Base-by-base conservation (phyloP, 1,140 invertebrate genomes). In the Panonychus citri region DNA sequence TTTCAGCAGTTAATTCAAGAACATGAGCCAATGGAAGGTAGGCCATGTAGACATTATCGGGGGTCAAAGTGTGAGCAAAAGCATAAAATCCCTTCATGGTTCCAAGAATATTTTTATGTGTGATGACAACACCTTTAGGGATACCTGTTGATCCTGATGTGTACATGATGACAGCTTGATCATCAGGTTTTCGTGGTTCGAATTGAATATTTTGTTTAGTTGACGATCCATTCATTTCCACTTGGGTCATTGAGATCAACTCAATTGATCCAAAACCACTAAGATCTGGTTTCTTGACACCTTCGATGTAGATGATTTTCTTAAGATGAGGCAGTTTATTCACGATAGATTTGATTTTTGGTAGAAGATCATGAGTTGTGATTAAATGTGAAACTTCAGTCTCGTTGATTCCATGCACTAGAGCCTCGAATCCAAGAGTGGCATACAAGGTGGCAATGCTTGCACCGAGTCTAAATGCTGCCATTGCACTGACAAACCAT, bases 21-120 rank as follows among this genome's bases (percentile, higher is more conserved):
- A 98, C 91, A 71, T 99, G 95, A 43, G 94, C 94, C 50, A 98
- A 73, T 3, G 95, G 94, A 56, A 99, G 74, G 70, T 94, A 99
- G 30, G 85, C 93, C 67, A 98, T 82, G 62, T 95, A 85, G 13
- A 84, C 72, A 67, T 98, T 75, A 0, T 76, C 61, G 12, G 25
- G 55, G 7, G 55, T 40, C 21, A 61, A 37, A 13, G 50, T 24
- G 28, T 74, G 68, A n/a, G 88, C 79, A 48, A 80, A 78, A 65
- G 87, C 81, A 34, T 80, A 80, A 68, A 89, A 94, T 7, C 84
- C 81, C 64, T 85, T 81, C 64, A 94, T 77, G 3, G 85, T 86
- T 34, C 79, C 75, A 60, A 96, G 77, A 63, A 96, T 80, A 71
- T 96, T 96, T 61, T 76, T 77, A 68, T 98, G 91, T 1, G 84